Conservation (phyloP, 2,113 vertebrate genomes). For the Otolemur garnettii region DNA sequence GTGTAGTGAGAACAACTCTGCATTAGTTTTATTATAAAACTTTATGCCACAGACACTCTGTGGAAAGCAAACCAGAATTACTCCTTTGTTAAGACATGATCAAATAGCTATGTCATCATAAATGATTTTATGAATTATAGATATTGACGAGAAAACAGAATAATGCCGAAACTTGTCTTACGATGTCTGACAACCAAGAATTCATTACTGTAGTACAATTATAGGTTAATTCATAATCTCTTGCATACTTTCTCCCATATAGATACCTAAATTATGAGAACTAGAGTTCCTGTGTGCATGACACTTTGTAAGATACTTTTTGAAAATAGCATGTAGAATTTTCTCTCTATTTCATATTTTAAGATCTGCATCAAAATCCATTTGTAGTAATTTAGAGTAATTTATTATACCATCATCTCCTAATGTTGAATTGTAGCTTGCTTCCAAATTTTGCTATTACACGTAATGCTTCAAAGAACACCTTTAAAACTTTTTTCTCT, state of each 20-base stretch:
- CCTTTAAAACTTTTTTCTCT: background rate
- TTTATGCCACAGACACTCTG: background rate
- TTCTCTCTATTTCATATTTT: background rate
- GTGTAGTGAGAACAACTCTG: background rate
- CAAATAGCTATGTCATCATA: background rate
- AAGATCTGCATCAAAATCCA: constrained; percentile 34
- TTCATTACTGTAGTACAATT: background rate
- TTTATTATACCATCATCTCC: background rate
- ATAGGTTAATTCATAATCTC: background rate
- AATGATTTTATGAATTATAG: background rate
- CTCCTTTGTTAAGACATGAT: background rate
- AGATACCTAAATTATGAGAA: background rate
- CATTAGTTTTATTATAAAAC: background rate
- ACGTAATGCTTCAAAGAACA: background rate
- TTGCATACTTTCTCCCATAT: background rate
- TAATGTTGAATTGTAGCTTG: constrained; percentile 39
- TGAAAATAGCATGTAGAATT: background rate
- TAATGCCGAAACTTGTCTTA: background rate
- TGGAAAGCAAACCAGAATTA: background rate
- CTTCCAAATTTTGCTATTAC: background rate
- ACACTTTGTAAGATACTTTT: background rate
- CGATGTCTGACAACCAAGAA: background rate
- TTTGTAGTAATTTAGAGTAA: background rate
- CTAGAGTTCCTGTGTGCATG: background rate
- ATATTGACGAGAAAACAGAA: background rate